Evolutionary conservation across 1,140 invertebrate genomes (phyloP).

Genomic region (Theocolax elegans): DNA sequence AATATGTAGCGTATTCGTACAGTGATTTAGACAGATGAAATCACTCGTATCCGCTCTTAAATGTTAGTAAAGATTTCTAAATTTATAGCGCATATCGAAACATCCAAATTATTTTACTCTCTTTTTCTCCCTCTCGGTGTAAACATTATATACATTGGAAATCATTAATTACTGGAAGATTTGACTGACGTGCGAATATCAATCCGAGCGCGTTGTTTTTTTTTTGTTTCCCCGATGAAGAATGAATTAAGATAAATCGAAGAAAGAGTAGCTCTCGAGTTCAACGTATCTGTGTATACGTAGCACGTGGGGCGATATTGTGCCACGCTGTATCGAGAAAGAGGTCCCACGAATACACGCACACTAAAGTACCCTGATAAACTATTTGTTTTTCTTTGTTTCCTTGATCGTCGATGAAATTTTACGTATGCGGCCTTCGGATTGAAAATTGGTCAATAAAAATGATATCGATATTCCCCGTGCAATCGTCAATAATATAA

Average conservation of each 20-base stretch:
- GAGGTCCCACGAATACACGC: no score
- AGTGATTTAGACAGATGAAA: constrained; percentile 24
- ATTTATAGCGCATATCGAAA: neutral
- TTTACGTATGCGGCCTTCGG: no score
- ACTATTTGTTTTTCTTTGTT: no score
- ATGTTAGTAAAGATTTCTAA: constrained; percentile 11
- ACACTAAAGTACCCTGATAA: no score
- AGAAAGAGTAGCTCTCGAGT: constrained; percentile 42
- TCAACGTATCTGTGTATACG: constrained; percentile 52
- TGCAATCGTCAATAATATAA: constrained; percentile 43
- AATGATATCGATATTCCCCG: constrained; percentile 40
- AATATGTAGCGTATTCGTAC: no score
- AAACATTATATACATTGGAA: constrained; percentile 18
- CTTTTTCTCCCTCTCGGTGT: neutral
- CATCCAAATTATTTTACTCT: neutral
- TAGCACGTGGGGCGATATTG: constrained; percentile 42
- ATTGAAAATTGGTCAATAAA: constrained; percentile 41
- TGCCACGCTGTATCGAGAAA: constrained; percentile 36
- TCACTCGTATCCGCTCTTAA: neutral
- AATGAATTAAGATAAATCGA: constrained; percentile 54
- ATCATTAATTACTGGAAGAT: constrained; percentile 55
- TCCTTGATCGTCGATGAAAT: no score
- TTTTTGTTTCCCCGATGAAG: constrained; percentile 39
- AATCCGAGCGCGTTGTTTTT: constrained; percentile 50
- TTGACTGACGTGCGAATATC: constrained; percentile 59